Evolutionary conservation across 2,888 invertebrate species (phyloP), one percentile per base, ranked within the genome.

Genomic region (Hyposoter didymator): DNA sequence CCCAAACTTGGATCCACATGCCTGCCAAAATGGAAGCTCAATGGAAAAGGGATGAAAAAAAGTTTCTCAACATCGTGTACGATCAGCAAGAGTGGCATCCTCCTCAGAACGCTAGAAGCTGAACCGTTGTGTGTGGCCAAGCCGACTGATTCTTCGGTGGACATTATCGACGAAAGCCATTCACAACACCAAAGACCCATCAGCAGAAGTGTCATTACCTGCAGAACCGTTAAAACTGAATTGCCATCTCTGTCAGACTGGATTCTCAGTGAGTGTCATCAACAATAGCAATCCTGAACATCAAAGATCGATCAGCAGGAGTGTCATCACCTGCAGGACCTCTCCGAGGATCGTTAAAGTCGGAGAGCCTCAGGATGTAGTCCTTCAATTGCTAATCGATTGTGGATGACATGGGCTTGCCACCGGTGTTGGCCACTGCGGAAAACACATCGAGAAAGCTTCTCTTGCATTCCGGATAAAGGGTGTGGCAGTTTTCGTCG

Each of bases 401-500:
- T 12, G 59, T 5, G 14, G 59, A n/a, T 17, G 55, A 49, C 62
- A 28, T 32, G 28, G 70, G 10, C 19, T 32, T 39, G n/a, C 22
- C n/a, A n/a, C n/a, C 43, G 59, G 22, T 69, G 28, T n/a, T 19
- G 17, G 17, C 78, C 70, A 86, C 85, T 22, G 80, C 89, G 84
- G 94, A 92, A 87, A 96, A 96, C 80, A 96, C 95, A 70, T 95
- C 95, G 80, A 96, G 92, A n/a, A 96, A 92, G 67, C 95, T 95
- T 0, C 94, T 94, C 84, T 95, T 94, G 90, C 96, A 96, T 90
- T 96, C 96, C 0, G 96, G 96, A 93, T 96, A 96, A 87, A 96
- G 91, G 45, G 93, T 93, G 88, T 95, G 95, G 90, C 96, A 95
- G 64, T 94, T 94, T 35, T 94, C 95, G 0, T 91, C 91, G 81